These are phyloP conservation scores for Pyralis farinalis DNA, from an alignment of 2,888 invertebrate genomes.

Conservation along the genomic window DNA sequence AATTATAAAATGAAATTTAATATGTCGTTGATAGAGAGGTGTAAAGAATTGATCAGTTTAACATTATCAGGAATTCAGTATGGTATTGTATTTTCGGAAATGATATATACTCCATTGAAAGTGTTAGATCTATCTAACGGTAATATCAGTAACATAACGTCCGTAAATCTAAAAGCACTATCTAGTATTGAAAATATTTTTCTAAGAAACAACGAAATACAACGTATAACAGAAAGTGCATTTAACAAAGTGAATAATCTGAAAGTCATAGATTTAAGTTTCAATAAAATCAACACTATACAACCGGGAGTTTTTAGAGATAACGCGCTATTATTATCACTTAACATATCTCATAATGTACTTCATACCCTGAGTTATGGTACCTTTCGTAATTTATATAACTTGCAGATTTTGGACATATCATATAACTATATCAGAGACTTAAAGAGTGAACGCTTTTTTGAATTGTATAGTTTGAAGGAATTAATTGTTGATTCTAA, in stretches of 20 bases:
- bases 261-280: conserved; percentile 44
- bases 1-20: conserved; percentile 39
- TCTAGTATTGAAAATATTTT: conserved; percentile 28
- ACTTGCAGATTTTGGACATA: conserved; percentile 44
- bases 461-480: conserved; percentile 37
- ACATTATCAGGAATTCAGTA: conserved; percentile 37
- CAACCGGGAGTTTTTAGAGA: conserved; percentile 54
- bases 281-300: conserved; percentile 43
- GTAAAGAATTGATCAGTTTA: conserved; percentile 30
- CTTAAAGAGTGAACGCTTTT: conserved; percentile 48
- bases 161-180: conserved; percentile 31
- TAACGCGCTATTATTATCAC: conserved; percentile 29
- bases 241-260: conserved; percentile 36
- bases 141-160: conserved; percentile 31
- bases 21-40: conserved; percentile 22
- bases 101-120: conserved; percentile 23
- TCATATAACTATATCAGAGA: conserved; percentile 48
- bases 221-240: conserved; percentile 30
- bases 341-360: conserved; percentile 55
- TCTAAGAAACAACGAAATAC: conserved; percentile 40
- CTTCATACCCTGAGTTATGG: conserved; percentile 44
- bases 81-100: conserved; percentile 27
- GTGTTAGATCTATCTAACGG: conserved; percentile 36
- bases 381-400: conserved; percentile 42
- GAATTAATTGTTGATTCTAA: conserved; percentile 52